Evolutionary conservation across 2,113 vertebrate genomes (phyloP).

Genomic region (Symphodus melops): DNA sequence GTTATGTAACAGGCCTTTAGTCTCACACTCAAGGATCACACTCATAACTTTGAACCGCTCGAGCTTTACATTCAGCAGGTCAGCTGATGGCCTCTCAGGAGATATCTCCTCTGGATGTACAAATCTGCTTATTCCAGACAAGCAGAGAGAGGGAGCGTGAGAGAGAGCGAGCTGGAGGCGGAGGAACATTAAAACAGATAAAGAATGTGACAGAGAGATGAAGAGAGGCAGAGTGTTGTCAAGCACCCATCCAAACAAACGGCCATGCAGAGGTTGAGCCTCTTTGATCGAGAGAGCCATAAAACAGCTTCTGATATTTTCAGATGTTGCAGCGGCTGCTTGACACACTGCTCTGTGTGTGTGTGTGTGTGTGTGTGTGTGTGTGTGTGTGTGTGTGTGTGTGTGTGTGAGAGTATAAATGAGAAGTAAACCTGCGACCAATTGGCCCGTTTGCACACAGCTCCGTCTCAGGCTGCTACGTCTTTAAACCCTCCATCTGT

Average conservation of each 20-base stretch:
- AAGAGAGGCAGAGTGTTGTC: background rate
- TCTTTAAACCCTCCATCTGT: slow-evolving; percentile 31
- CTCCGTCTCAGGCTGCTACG: slow-evolving; percentile 27
- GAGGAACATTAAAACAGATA: background rate
- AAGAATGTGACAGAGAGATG: background rate
- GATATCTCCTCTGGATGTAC: slow-evolving; percentile 45
- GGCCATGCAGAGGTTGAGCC: slow-evolving; percentile 5
- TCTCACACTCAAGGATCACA: slow-evolving; percentile 27
- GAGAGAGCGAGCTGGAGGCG: background rate
- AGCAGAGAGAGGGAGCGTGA: background rate
- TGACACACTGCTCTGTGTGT: slow-evolving; percentile 20
- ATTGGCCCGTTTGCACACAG: slow-evolving; percentile 37
- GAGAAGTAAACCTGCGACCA: slow-evolving; percentile 10
- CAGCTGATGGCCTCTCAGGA: slow-evolving; percentile 16
- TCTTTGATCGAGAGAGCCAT: slow-evolving; percentile 38
- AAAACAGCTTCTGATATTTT: slow-evolving; percentile 27
- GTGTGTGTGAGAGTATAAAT: background rate
- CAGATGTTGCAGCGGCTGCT: slow-evolving; percentile 44
- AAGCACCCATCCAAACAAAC: slow-evolving; percentile 21
- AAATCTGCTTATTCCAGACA: slow-evolving; percentile 33
- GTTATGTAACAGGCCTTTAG: slow-evolving; percentile 28
- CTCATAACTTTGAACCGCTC: slow-evolving; percentile 11
- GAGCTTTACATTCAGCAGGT: background rate
- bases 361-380: slow-evolving; percentile 21
- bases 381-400: background rate